Base-by-base conservation (phyloP, 2,113 vertebrate species). In the Tricholaema leucomelas region DNA sequence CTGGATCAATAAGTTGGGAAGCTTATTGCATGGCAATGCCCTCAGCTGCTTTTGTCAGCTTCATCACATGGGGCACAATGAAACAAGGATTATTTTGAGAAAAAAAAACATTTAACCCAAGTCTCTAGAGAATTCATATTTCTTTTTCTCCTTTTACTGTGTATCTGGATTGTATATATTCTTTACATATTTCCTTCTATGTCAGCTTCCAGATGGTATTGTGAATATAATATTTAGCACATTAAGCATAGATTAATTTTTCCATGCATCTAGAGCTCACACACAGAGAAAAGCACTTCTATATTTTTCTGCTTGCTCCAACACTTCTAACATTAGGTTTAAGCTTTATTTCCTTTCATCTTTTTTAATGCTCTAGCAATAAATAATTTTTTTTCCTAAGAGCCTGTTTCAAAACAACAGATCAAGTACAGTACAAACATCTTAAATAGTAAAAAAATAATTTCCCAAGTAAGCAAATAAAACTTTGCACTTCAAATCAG, bases 381-480 rank as follows among this genome's bases (percentile, higher is more conserved):
- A 96, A 95, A 95, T 71, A 91, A 81, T 65, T 95, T 90, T 95
- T 91, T 96, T 88, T 81, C 81, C 92, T 96, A 83, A 55, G 79
- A 97, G 76, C 73, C 86, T 96, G 74, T 95, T 97, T 96, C 94
- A 96, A 97, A 97, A 97, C 96, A 97, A 97, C 95, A 96, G 93
- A 97, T 97, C 95, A 96, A 97, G 95, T 95, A 97, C 94, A 97
- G 94, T 96, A 95, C 92, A 97, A 94, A 96, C 96, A 96, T 97
- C 97, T 97, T 95, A 97, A 97, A 97, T 94, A 97, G 97, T 95
- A 96, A 94, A 97, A 98, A 98, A 98, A 98, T 97, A 98, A 98
- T 98, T 98, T 97, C 94, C 97, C 95, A 97, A 98, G 98, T 98
- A 98, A 98, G 98, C 97, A 98, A 98, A 98, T 98, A 98, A 98